These are phyloP conservation scores for Cariama cristata DNA, from an alignment of 2,113 vertebrate species.

Conservation along the genomic window DNA sequence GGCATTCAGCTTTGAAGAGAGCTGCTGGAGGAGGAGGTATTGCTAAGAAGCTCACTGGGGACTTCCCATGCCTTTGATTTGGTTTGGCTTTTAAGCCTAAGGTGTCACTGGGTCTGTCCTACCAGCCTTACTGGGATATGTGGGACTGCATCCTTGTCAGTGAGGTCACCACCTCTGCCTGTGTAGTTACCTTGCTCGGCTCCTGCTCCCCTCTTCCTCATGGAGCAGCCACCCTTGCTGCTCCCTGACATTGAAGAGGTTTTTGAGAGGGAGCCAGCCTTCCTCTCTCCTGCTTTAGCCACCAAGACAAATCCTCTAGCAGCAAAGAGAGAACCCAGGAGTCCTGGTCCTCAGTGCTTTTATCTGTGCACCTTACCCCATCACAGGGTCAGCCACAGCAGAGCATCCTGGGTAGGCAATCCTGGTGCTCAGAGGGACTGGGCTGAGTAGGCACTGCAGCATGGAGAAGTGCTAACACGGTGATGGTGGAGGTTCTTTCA, in stretches of 20 bases:
- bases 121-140: neutral
- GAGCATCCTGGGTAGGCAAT: neutral
- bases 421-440: neutral
- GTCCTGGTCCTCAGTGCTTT: neutral
- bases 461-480: neutral
- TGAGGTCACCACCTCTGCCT: neutral
- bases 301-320: neutral
- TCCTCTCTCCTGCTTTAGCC: neutral
- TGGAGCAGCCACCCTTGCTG: neutral
- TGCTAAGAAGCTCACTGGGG: neutral
- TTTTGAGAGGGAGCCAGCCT: neutral
- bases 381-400: neutral
- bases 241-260: neutral
- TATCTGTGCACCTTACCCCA: neutral
- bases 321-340: neutral
- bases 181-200: neutral
- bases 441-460: neutral
- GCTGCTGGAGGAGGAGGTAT: neutral
- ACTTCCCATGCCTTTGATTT: neutral
- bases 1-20: neutral
- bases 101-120: neutral
- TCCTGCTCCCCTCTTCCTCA: neutral
- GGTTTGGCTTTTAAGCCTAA: neutral
- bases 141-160: neutral
- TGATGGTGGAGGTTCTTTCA: neutral